A percentile compares a stretch with the other conserved stretches of the same genome.
Evolutionary conservation across 1,140 invertebrate genomes (phyloP).

Genomic region (Doryteuthis pealeii): DNA sequence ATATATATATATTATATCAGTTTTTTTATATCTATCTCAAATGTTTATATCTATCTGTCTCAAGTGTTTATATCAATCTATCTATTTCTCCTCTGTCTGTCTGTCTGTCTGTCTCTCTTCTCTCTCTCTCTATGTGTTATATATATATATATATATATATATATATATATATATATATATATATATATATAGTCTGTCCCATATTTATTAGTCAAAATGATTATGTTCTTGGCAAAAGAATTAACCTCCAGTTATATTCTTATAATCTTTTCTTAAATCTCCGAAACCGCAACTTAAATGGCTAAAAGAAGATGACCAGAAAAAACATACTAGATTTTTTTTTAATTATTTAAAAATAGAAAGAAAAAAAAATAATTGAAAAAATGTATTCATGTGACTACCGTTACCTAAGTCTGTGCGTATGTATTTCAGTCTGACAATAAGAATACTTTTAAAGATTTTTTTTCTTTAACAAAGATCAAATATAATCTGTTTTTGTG

Average conservation of each 20-base stretch:
- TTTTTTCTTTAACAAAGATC: background rate
- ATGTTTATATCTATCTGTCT: too few species aligned
- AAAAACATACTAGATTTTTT: background rate
- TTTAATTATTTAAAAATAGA: background rate
- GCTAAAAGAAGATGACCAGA: too few species aligned
- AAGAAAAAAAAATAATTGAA: background rate
- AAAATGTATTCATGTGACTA: background rate
- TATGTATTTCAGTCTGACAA: background rate
- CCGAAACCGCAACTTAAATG: background rate
- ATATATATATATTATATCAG: too few species aligned
- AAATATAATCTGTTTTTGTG: background rate
- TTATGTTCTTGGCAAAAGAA: background rate
- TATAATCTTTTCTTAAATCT: background rate
- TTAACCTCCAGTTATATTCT: background rate
- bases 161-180: too few species aligned
- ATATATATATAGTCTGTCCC: too few species aligned
- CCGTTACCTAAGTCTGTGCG: background rate
- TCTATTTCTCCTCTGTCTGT: slow-evolving; percentile 8
- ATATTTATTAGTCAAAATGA: background rate
- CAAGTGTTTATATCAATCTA: too few species aligned
- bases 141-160: too few species aligned
- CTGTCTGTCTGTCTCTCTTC: slow-evolving; percentile 18
- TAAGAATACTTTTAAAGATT: background rate
- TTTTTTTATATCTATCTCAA: too few species aligned
- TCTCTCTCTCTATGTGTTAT: background rate